These are phyloP conservation scores for Phymorhynchus buccinoides DNA, from an alignment of 1,140 invertebrate species.

Conservation along the genomic window DNA sequence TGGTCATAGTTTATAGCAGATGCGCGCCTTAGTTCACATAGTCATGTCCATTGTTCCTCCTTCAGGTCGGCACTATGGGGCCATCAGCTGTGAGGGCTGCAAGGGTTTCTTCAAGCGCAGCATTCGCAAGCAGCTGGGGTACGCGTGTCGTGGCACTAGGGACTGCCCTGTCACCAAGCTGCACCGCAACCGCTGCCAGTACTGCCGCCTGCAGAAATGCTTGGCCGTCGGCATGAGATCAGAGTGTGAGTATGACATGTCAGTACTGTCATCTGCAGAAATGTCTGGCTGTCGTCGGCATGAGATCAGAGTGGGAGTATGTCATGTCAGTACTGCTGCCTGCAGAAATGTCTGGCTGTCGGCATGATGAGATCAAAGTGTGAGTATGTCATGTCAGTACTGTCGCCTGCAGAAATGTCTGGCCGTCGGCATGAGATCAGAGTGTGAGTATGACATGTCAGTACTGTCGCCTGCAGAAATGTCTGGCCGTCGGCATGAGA, in stretches of 20 bases:
- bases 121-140: constrained; percentile 95
- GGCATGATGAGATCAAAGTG: too few relatives aligned
- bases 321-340: constrained; percentile 95
- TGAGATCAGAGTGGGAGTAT: too few relatives aligned
- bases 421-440: constrained; percentile 96
- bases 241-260: constrained; percentile 91
- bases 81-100: constrained; percentile 96
- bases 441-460: constrained; percentile 90
- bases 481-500: constrained; percentile 95
- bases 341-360: too few relatives aligned
- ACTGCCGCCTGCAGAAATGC: constrained; percentile 97
- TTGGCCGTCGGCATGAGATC: constrained; percentile 96
- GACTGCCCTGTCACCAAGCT: constrained; percentile 98
- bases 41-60: neutral
- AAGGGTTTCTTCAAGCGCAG: constrained; percentile 83
- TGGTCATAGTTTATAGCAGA: too few relatives aligned
- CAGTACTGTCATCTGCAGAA: too few relatives aligned
- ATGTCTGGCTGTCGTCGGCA: too few relatives aligned
- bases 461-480: constrained; percentile 97
- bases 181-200: constrained; percentile 95
- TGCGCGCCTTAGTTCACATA: too few relatives aligned
- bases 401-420: constrained; percentile 97
- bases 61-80: constrained; percentile 91
- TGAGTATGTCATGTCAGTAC: constrained; percentile 98
- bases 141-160: constrained; percentile 94